These are phyloP conservation scores for Propithecus deckenii DNA, from an alignment of 2,797 vertebrate species.

Conservation along the genomic window DNA sequence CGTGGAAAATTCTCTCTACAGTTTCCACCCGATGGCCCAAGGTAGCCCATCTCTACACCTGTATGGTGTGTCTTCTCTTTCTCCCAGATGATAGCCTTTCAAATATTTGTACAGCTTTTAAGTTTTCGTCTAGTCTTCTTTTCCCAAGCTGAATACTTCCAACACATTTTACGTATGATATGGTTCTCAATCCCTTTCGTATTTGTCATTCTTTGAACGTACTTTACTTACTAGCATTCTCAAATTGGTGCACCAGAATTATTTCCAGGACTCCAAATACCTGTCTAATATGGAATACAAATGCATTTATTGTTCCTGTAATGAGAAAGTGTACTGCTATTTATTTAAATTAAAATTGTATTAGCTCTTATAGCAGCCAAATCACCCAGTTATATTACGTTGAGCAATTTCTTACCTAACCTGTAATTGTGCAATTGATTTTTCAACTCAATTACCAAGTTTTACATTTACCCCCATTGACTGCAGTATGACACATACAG, in stretches of 20 bases:
- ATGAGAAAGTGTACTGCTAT: background rate
- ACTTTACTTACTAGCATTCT: background rate
- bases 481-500: background rate
- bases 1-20: background rate
- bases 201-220: background rate
- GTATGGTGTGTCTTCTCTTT: background rate
- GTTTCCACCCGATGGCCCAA: background rate
- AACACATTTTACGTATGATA: background rate
- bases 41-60: background rate
- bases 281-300: background rate
- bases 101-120: background rate
- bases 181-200: background rate
- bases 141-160: background rate
- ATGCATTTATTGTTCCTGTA: background rate
- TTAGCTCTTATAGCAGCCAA: background rate
- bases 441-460: background rate
- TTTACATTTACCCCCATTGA: background rate
- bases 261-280: background rate
- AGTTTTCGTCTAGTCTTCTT: background rate
- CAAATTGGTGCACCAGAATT: background rate
- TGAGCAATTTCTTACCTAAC: background rate
- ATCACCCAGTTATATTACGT: background rate
- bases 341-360: background rate
- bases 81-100: background rate
- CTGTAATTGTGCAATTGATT: background rate